Conservation (phyloP, 2,797 vertebrate species). For the Mormyrus proboscirostris region DNA sequence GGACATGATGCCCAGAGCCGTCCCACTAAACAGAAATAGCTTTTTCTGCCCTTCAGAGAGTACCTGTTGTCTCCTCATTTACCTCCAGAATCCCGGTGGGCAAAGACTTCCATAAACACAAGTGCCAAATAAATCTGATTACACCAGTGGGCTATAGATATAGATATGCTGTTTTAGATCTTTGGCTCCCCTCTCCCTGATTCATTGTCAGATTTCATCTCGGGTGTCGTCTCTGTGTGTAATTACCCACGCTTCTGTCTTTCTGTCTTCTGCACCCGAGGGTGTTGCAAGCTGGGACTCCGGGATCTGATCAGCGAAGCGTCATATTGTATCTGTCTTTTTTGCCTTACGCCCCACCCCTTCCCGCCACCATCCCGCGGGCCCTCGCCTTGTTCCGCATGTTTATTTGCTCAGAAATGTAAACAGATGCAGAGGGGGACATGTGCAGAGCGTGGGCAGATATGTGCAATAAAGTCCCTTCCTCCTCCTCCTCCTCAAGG, state of each 20-base stretch:
- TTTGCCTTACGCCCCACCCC: neutral
- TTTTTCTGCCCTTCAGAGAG: neutral
- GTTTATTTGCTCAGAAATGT: constrained; percentile 3
- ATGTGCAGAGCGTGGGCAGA: neutral
- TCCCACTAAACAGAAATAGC: neutral
- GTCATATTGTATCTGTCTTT: neutral
- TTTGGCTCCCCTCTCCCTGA: neutral
- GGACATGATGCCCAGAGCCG: neutral
- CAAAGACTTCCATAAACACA: neutral
- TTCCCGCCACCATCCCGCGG: neutral
- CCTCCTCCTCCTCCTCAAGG: neutral
- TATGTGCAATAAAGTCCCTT: neutral
- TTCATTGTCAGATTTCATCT: neutral
- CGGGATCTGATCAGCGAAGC: neutral
- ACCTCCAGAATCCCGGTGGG: neutral
- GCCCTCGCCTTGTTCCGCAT: neutral
- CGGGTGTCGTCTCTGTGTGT: neutral
- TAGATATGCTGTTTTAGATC: neutral
- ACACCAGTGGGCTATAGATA: neutral
- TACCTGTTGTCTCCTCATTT: neutral
- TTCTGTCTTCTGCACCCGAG: neutral
- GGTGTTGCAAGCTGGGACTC: neutral
- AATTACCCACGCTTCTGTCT: neutral
- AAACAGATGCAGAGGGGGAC: neutral
- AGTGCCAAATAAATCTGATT: neutral